phyloP scores from a whole-genome alignment of 1,140 invertebrate genomes.

The Leptopilina clavipes region DNA sequence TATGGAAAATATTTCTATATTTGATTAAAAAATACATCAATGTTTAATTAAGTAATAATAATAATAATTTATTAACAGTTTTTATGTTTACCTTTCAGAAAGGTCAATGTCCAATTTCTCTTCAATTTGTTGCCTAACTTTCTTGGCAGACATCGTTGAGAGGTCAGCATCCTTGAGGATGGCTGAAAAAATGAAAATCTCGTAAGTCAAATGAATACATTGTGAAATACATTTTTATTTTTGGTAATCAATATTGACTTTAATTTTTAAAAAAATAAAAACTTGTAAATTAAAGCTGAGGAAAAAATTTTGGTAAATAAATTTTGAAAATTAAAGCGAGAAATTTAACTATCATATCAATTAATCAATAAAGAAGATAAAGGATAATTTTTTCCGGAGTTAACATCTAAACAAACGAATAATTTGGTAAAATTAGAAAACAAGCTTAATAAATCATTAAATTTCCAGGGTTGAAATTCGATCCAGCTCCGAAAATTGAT shows the following conservation, averaged over 20 bases:
- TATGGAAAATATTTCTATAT: too few relatives aligned
- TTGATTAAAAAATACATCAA: too few relatives aligned
- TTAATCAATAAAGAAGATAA: too few relatives aligned
- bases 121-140: constrained; percentile 91
- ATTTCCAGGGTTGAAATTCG: neutral
- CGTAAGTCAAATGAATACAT: neutral
- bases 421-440: neutral
- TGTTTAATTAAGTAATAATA: neutral
- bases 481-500: neutral
- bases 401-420: neutral
- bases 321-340: neutral
- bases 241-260: too few relatives aligned
- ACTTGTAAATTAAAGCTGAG: too few relatives aligned
- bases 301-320: too few relatives aligned
- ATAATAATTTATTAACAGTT: neutral
- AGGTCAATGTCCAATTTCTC: constrained; percentile 87
- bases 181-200: constrained; percentile 76
- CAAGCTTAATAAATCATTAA: neutral
- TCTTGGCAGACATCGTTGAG: constrained; percentile 88
- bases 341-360: too few relatives aligned
- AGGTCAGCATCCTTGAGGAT: constrained; percentile 92
- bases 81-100: constrained; percentile 74
- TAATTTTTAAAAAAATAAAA: neutral
- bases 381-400: too few relatives aligned
- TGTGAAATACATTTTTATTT: too few relatives aligned